Percentiles rank a stretch among this genome's conserved stretches.
Conservation (phyloP, 2,888 invertebrate genomes). For the Drosophila mulleri region DNA sequence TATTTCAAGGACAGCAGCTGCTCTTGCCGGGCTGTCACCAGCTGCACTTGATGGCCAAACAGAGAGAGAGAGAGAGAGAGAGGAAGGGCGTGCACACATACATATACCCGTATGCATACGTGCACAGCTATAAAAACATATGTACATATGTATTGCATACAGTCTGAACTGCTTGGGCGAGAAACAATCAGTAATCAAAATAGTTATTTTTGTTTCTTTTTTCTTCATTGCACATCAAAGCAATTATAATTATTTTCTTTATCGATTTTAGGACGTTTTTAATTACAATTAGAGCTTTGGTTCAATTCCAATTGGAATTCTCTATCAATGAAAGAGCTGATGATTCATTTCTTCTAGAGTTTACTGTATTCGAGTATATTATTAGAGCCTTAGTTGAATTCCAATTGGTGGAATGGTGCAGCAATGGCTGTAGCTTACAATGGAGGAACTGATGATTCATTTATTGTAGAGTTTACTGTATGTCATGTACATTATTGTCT, state of each 20-base stretch:
- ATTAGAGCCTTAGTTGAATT: neutral
- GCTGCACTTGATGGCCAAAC: constrained; percentile 56
- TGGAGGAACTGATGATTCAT: constrained; percentile 2
- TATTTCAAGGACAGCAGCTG: constrained; percentile 63
- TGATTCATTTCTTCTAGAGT: neutral
- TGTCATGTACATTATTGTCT: constrained; percentile 39
- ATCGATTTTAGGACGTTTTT: neutral
- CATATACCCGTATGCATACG: neutral
- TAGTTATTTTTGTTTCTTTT: neutral
- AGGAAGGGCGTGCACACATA: constrained; percentile 8
- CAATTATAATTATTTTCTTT: neutral
- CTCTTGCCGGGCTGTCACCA: constrained; percentile 45
- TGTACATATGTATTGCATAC: constrained; percentile 9
- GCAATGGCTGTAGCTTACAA: neutral
- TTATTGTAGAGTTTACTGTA: constrained; percentile 28
- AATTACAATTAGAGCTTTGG: neutral
- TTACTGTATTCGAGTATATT: constrained; percentile 26
- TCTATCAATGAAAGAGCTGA: neutral
- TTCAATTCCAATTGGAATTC: neutral
- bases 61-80: constrained; percentile 12
- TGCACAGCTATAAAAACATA: constrained; percentile 14
- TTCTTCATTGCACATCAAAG: neutral
- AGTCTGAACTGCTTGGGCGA: neutral
- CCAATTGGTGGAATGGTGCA: neutral
- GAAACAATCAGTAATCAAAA: neutral